Evolutionary conservation across 2,888 invertebrate species (phyloP).

Genomic region (Apodemia mormo): DNA sequence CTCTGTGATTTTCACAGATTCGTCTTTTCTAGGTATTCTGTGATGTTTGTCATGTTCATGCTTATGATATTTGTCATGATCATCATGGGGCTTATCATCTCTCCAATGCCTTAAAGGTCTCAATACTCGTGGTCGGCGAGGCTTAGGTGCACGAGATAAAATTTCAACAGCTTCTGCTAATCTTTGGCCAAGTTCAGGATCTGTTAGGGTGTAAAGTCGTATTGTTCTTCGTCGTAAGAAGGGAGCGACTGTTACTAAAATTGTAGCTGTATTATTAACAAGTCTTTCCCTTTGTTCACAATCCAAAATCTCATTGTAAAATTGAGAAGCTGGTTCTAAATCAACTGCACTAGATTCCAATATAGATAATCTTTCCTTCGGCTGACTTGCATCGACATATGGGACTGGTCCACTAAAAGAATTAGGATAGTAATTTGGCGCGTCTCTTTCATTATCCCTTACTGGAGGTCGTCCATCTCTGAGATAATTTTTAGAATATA

Average conservation of each 20-base stretch:
- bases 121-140: conserved; percentile 23
- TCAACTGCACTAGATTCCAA: conserved; percentile 50
- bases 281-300: conserved; percentile 39
- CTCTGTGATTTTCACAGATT: background rate
- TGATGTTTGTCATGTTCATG: background rate
- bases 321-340: conserved; percentile 84
- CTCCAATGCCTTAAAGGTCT: conserved; percentile 14
- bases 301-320: conserved; percentile 81
- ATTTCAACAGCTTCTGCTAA: conserved; percentile 26
- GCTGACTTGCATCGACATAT: conserved; percentile 68
- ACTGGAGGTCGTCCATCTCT: conserved; percentile 83
- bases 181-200: conserved; percentile 85
- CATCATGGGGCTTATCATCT: background rate
- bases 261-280: conserved; percentile 37
- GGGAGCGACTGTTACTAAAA: conserved; percentile 35
- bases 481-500: conserved; percentile 50
- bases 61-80: background rate
- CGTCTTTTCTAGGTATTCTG: background rate
- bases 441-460: conserved; percentile 89
- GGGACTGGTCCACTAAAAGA: conserved; percentile 92
- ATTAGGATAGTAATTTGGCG: conserved; percentile 97
- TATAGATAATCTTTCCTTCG: conserved; percentile 44
- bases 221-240: conserved; percentile 89
- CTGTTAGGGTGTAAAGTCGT: conserved; percentile 88
- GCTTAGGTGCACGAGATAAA: conserved; percentile 23